Evolutionary conservation across 2,888 invertebrate species (phyloP).

Genomic region (Philaethria dido): DNA sequence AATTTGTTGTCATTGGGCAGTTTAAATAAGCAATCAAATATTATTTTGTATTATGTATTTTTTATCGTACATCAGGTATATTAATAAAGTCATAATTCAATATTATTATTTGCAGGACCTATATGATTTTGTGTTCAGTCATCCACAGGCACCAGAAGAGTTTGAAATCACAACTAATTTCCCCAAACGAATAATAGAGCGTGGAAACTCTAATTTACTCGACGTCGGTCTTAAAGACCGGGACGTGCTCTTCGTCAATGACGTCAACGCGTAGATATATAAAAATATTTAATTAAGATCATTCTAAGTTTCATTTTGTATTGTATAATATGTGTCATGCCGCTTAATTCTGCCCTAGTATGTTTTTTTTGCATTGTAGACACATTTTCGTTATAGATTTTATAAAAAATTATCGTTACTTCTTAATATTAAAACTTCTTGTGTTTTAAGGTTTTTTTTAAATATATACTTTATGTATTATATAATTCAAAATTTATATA

Average conservation of each 20-base stretch:
- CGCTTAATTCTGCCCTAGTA: neutral
- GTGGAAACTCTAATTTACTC: conserved; percentile 84
- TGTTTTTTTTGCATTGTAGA: neutral
- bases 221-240: conserved; percentile 94
- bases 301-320: neutral
- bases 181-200: conserved; percentile 92
- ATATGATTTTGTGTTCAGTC: conserved; percentile 97
- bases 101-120: conserved; percentile 87
- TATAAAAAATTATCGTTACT: too few relatives aligned
- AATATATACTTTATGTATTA: too few relatives aligned
- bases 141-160: conserved; percentile 95
- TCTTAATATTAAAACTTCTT: too few relatives aligned
- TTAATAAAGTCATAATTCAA: neutral
- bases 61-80: too few relatives aligned
- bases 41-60: neutral
- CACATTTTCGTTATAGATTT: too few relatives aligned
- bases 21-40: too few relatives aligned
- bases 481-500: too few relatives aligned
- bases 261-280: conserved; percentile 89
- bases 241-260: conserved; percentile 97
- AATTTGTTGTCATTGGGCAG: too few relatives aligned
- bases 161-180: conserved; percentile 98
- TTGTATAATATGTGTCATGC: conserved; percentile 2
- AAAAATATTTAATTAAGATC: neutral
- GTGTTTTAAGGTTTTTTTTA: too few relatives aligned